phyloP scores from a whole-genome alignment of 2,113 vertebrate species.

The Sylvietta virens region DNA sequence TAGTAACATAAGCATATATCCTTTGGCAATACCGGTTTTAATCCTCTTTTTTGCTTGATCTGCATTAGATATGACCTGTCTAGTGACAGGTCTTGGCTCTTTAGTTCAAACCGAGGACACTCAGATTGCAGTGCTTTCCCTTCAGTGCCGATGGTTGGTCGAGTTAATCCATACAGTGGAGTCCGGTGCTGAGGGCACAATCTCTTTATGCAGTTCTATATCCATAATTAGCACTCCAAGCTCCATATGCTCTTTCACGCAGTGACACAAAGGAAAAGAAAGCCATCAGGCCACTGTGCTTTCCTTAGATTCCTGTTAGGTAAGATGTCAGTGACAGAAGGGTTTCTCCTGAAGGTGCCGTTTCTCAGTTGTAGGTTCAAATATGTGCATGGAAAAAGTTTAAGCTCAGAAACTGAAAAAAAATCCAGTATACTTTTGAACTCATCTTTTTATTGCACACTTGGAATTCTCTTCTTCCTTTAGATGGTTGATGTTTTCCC shows the following conservation, averaged over 20 bases:
- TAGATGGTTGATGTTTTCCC: background rate
- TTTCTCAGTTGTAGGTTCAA: background rate
- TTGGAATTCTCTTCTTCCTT: background rate
- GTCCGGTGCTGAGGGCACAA: background rate
- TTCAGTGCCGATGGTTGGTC: background rate
- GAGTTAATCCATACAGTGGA: background rate
- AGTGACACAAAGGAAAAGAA: background rate
- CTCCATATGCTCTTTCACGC: background rate
- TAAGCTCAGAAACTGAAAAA: background rate
- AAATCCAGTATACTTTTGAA: background rate
- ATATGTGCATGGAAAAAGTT: background rate
- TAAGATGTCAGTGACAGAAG: background rate
- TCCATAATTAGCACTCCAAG: background rate
- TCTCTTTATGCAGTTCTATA: background rate
- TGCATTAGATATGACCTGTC: background rate
- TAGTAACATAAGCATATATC: background rate
- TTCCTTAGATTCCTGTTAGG: background rate
- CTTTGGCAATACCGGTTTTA: background rate
- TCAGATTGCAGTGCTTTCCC: background rate
- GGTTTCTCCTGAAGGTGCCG: background rate
- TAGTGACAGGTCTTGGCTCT: background rate
- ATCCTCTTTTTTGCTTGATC: background rate
- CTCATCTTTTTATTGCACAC: background rate
- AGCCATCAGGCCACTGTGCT: background rate
- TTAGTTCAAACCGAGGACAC: background rate